phyloP scores from a whole-genome alignment of 1,140 invertebrate species.

The Aphelinus atriplicis region DNA sequence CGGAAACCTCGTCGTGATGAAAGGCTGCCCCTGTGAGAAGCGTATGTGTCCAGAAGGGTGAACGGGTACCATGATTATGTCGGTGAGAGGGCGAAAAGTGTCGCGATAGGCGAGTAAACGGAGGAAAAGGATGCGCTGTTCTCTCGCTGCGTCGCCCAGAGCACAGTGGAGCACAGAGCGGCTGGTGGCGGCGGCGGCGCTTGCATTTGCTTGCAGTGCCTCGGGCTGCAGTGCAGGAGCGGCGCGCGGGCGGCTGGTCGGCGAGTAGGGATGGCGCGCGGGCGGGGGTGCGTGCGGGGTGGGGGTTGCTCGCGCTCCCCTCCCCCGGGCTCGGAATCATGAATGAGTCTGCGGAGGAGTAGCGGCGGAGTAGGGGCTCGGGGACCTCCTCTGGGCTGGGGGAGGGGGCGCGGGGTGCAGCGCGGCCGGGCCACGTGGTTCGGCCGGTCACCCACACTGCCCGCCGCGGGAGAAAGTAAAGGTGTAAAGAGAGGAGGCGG shows the following conservation, averaged over 20 bases:
- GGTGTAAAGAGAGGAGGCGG: conserved; percentile 25
- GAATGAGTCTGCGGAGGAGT: conserved; percentile 55
- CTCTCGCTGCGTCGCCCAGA: no score
- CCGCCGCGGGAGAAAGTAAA: conserved; percentile 8
- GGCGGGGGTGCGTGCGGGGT: conserved; percentile 45
- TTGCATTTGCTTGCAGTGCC: conserved; percentile 8
- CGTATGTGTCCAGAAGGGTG: no score
- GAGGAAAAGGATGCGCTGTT: no score
- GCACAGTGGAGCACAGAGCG: conserved; percentile 1
- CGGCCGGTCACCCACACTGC: neutral
- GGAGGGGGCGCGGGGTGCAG: conserved; percentile 44
- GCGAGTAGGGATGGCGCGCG: conserved; percentile 33
- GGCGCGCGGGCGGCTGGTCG: conserved; percentile 2
- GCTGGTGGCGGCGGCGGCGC: neutral
- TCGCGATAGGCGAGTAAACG: no score
- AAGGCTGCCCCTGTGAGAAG: no score
- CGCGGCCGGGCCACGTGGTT: conserved; percentile 53
- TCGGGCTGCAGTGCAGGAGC: no score
- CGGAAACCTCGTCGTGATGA: no score
- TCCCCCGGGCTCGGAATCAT: conserved; percentile 54
- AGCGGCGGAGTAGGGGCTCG: conserved; percentile 4
- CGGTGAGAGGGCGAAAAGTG: no score
- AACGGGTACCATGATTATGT: no score
- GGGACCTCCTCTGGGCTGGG: neutral
- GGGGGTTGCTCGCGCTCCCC: neutral